Base-by-base conservation (phyloP, 2,888 invertebrate genomes). In the Cephonodes hylas region DNA sequence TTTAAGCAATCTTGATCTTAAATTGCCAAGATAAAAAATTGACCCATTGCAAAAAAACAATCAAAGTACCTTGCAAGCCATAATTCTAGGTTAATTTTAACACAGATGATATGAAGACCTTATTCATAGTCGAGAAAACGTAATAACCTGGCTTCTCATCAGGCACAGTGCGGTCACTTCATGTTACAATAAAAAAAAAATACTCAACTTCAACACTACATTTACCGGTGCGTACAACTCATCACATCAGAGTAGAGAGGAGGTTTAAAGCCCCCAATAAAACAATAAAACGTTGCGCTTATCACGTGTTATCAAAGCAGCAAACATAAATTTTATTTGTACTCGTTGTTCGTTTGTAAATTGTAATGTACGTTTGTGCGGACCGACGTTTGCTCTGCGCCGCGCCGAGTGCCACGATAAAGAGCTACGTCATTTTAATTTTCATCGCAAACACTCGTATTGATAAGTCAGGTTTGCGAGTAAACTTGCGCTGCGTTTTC, bases 261-360 rank as follows among this genome's bases (percentile, higher is more conserved):
- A 74, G 70, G 73, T 75, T 75, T 73, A 75, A 58, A 61, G 77
- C 89, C 82, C 68, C 80, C 87, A 88, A 89, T 91, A 91, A 91
- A 91, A 91, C 91, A 90, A 91, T 91, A 86, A n/a, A 87, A 83
- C 81, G 80, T 73, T 73, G 74, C 81, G 74, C 84, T 91, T 91
- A 91, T 91, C 91, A 86, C 45, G 58, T 59, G 67, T 85, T 89
- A 88, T 89, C 88, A 88, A 82, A 83, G 75, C 78, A 80, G 84
- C 88, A 88, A 88, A 88, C 87, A 88, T 84, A 76, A 77, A 86
- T 83, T 85, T 81, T 89, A 87, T 89, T 89, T 89, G 88, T 79
- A 84, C 87, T 75, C 71, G 79, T 80, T 72, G 72, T 73, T 76
- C 77, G 83, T 82, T 66, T 58, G 66, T 71, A 73, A 74, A 56